Conservation (phyloP, 2,888 invertebrate species). For the Clostera curtula region DNA sequence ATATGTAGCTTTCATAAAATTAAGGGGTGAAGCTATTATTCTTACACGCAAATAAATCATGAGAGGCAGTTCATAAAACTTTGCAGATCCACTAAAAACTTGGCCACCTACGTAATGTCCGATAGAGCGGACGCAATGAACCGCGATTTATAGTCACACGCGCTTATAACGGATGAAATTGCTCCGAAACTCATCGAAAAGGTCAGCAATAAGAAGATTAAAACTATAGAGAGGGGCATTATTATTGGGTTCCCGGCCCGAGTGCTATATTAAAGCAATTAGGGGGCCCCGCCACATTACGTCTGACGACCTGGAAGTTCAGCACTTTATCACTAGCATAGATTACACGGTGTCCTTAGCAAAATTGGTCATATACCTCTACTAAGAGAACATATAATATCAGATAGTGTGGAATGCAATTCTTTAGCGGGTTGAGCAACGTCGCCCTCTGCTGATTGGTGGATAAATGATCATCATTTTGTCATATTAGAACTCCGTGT, state of each 20-base stretch:
- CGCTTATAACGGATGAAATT: conserved; percentile 36
- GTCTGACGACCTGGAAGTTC: conserved; percentile 58
- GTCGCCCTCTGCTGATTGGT: too few relatives aligned
- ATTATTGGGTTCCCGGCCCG: conserved; percentile 35
- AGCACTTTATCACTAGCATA: conserved; percentile 59
- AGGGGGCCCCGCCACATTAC: conserved; percentile 32
- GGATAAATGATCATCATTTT: too few relatives aligned
- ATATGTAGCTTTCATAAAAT: too few relatives aligned
- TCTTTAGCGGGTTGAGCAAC: too few relatives aligned
- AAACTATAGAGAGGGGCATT: conserved; percentile 56
- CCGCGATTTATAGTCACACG: conserved; percentile 16
- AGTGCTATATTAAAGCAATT: conserved; percentile 57
- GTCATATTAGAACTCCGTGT: too few relatives aligned
- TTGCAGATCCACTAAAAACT: too few relatives aligned
- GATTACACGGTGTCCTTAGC: conserved; percentile 42
- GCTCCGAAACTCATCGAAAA: conserved; percentile 36
- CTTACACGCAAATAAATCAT: too few relatives aligned
- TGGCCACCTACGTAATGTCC: too few relatives aligned
- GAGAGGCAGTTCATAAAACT: too few relatives aligned
- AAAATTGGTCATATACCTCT: conserved; percentile 38
- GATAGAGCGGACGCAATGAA: conserved; percentile 13
- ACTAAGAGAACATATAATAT: not conserved
- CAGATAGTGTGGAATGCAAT: too few relatives aligned
- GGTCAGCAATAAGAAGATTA: conserved; percentile 67
- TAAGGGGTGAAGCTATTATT: too few relatives aligned